Evolutionary conservation across 1,140 invertebrate species (phyloP), one percentile per base, ranked within the genome.

Genomic region (Meloidogyne exigua): DNA sequence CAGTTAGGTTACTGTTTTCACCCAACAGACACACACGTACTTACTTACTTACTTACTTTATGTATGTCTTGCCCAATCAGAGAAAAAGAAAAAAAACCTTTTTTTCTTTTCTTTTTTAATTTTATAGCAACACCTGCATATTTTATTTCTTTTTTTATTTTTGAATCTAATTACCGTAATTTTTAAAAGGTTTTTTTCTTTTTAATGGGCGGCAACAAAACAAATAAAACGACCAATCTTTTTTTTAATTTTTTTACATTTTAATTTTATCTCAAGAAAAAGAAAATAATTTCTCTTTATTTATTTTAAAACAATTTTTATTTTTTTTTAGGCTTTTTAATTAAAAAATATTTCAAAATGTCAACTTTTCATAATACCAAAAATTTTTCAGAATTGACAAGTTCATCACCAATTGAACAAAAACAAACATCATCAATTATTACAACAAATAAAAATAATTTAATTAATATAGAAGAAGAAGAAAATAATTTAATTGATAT

Each of bases 401-500:
- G 18, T 57, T 57, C 49, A 57, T 10, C 49, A n/a, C 49, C 18
- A n/a, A n/a, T n/a, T n/a, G n/a, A n/a, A n/a, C n/a, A n/a, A n/a
- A n/a, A n/a, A n/a, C n/a, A n/a, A n/a, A n/a, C n/a, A n/a, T 0
- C 49, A 57, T 9, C 49, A 18, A 57, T 18, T 10, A 49, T 32
- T 32, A 3, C 28, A 32, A 32, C 9, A 39, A 39, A 39, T 9
- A 39, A 9, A 39, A 32, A 39, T 39, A 39, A 39, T 39, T 39
- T 39, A 39, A 39, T 39, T 9, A 39, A 39, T 39, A 10, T n/a
- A n/a, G 49, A 57, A 21, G 49, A 57, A 57, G 18, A 57, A n/a
- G 49, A 57, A 9, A 57, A 57, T n/a, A 57, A 57, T 57, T 57
- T 57, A n/a, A 57, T 80, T 12, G 78, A 80, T 39, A 68, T 80